These are phyloP conservation scores for Bombus huntii DNA, from an alignment of 1,140 invertebrate genomes.

Conservation along the genomic window DNA sequence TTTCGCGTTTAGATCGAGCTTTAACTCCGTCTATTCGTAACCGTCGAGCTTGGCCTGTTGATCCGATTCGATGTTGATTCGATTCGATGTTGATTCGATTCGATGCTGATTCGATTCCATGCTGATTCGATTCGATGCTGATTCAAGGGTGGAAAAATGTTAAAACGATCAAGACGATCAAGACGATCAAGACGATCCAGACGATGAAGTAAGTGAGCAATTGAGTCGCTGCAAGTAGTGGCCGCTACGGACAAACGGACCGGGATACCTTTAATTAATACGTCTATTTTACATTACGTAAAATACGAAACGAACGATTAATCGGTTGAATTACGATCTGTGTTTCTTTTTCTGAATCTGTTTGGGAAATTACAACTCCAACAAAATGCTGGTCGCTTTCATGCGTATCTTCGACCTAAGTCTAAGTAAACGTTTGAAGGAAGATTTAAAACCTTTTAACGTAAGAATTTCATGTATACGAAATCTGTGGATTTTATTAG, in stretches of 20 bases:
- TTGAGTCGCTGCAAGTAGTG: not conserved
- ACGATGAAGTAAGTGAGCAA: not conserved
- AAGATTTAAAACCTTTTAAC: not conserved
- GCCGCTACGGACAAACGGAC: not conserved
- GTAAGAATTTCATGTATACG: not conserved
- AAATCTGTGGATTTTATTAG: not conserved
- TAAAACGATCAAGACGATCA: no score
- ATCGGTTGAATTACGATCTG: not conserved
- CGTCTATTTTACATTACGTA: not conserved
- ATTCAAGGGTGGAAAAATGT: no score
- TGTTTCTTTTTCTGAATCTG: not conserved
- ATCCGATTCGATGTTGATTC: no score
- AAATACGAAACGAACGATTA: not conserved
- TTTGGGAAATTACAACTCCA: no score
- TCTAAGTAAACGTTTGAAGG: not conserved
- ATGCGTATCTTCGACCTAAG: not conserved
- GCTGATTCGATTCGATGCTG: no score
- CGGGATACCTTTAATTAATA: not conserved
- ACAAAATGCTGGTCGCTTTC: no score
- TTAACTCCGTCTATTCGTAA: not conserved
- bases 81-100: no score
- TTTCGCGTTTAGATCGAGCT: constrained; percentile 33
- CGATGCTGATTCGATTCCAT: no score
- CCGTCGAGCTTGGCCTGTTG: no score
- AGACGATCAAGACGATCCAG: no score